Conservation (phyloP, 2,113 vertebrate genomes). For the Copsychus sechellarum region DNA sequence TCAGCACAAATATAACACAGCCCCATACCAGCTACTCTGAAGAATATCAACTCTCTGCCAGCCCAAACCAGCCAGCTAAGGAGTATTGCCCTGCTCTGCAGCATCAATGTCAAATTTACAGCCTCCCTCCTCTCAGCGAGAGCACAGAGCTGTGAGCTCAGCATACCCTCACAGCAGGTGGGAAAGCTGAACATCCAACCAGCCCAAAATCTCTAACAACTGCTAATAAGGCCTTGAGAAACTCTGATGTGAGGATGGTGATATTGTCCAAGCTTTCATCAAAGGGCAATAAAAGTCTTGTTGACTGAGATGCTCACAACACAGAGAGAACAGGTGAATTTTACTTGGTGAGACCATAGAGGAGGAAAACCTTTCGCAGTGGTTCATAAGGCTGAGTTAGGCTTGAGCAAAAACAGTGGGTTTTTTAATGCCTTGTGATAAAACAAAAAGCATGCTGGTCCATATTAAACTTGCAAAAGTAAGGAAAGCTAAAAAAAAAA, state of each 20-base stretch:
- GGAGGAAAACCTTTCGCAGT: neutral
- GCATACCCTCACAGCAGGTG: neutral
- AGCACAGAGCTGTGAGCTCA: neutral
- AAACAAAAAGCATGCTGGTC: neutral
- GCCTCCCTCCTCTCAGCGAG: neutral
- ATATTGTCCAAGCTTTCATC: neutral
- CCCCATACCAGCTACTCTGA: neutral
- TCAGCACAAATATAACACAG: neutral
- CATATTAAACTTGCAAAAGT: neutral
- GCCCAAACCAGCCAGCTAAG: neutral
- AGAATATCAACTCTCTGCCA: neutral
- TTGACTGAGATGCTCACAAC: neutral
- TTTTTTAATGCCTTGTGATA: neutral
- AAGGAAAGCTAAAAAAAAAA: neutral
- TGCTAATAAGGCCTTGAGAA: neutral
- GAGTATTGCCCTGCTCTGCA: neutral
- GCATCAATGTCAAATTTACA: neutral
- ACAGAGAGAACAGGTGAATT: neutral
- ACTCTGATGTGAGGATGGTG: neutral
- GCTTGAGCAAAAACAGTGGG: neutral
- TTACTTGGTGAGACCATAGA: neutral
- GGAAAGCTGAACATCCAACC: neutral
- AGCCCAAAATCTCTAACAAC: neutral
- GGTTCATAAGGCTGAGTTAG: rapidly evolving
- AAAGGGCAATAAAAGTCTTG: neutral